Conservation (phyloP, 2,797 vertebrate genomes). For the Rhinatrema bivittatum region DNA sequence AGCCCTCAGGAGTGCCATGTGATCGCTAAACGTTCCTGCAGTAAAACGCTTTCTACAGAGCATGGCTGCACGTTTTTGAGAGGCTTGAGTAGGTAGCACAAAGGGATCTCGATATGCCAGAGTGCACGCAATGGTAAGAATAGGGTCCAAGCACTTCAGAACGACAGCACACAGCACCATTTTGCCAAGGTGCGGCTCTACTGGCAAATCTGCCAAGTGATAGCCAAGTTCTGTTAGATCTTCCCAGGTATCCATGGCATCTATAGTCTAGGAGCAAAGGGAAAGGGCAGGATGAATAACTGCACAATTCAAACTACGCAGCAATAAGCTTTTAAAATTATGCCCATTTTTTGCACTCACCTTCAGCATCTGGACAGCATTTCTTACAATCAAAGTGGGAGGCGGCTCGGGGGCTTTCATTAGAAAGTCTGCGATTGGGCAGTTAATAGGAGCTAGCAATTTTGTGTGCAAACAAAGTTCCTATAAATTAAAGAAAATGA, state of each 20-base stretch:
- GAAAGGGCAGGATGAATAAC: accelerated
- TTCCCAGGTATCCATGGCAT: constrained; percentile 86
- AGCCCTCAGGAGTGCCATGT: constrained; percentile 88
- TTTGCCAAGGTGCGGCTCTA: constrained; percentile 93
- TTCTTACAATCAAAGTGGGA: constrained; percentile 69
- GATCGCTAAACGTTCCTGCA: constrained; percentile 84
- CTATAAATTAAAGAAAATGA: constrained; percentile 48
- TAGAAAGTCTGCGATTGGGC: constrained; percentile 80
- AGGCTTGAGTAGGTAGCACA: constrained; percentile 71
- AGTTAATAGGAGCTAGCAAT: constrained; percentile 74
- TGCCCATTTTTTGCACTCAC: constrained; percentile 44
- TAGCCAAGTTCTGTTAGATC: constrained; percentile 87
- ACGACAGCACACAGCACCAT: constrained; percentile 88
- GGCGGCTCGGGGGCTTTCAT: constrained; percentile 90
- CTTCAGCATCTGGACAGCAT: constrained; percentile 90
- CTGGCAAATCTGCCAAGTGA: constrained; percentile 83
- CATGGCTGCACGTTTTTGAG: constrained; percentile 79
- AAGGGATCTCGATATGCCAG: constrained; percentile 89
- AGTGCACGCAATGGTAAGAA: constrained; percentile 89
- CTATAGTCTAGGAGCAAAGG: constrained; percentile 64
- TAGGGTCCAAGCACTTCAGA: constrained; percentile 88
- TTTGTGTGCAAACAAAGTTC: constrained; percentile 95
- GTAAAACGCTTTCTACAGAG: constrained; percentile 75
- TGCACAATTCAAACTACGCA: background rate
- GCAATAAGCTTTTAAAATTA: background rate